phyloP scores from a whole-genome alignment of 2,888 invertebrate species.

The Bursaphelenchus okinawaensis region DNA sequence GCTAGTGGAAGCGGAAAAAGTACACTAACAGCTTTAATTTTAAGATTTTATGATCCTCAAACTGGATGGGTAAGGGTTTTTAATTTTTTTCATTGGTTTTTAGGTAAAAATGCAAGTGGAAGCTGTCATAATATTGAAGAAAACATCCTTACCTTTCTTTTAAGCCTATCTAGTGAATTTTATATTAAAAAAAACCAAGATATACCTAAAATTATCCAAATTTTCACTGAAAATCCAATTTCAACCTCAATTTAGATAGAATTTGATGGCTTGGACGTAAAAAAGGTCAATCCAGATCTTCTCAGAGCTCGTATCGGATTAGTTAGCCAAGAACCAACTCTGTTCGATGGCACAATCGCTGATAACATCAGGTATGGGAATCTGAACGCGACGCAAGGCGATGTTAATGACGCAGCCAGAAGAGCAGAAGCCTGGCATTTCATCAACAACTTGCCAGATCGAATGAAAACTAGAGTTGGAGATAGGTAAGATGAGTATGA shows the following conservation, averaged over 20 bases:
- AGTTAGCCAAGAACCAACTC: slow-evolving; percentile 60
- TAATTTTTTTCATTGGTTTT: too few relatives aligned
- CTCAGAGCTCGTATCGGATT: slow-evolving; percentile 59
- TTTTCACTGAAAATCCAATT: neutral
- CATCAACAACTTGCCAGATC: slow-evolving; percentile 49
- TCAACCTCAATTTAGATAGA: slow-evolving; percentile 47
- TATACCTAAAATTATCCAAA: too few relatives aligned
- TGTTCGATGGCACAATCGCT: slow-evolving; percentile 56
- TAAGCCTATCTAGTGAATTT: too few relatives aligned
- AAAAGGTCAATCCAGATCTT: slow-evolving; percentile 49
- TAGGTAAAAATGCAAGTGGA: too few relatives aligned
- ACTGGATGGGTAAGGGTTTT: slow-evolving; percentile 44
- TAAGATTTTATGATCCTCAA: slow-evolving; percentile 51
- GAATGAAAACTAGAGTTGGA: slow-evolving; percentile 54
- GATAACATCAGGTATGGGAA: slow-evolving; percentile 55
- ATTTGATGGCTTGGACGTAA: slow-evolving; percentile 58
- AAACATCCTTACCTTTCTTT: too few relatives aligned
- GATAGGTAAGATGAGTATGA: slow-evolving; percentile 39
- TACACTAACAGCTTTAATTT: slow-evolving; percentile 49
- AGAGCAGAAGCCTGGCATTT: slow-evolving; percentile 55
- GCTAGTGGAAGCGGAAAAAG: slow-evolving; percentile 54
- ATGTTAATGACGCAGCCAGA: slow-evolving; percentile 54
- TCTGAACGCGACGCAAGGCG: slow-evolving; percentile 43
- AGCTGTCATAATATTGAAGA: too few relatives aligned
- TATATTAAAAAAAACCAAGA: too few relatives aligned